Evolutionary conservation across 2,888 invertebrate species (phyloP).

Genomic region (Pachymerium ferrugineum): DNA sequence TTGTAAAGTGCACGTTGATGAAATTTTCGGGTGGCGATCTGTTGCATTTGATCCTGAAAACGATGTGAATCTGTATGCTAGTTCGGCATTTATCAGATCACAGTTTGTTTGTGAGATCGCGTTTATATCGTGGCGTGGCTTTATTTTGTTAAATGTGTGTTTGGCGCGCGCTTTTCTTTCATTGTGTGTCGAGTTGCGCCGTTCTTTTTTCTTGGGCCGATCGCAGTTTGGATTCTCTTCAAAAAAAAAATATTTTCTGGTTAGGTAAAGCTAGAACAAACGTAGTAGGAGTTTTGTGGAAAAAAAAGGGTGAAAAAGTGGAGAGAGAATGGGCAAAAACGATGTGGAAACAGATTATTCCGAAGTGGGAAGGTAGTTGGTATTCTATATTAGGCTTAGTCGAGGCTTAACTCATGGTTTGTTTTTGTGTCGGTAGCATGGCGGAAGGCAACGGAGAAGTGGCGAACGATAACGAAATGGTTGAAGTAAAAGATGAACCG

Average conservation of each 20-base stretch:
- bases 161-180: constrained; percentile 16
- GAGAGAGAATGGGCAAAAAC: constrained; percentile 30
- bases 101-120: background rate
- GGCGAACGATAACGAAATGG: constrained; percentile 41
- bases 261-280: background rate
- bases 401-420: constrained; percentile 16
- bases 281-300: constrained; percentile 1
- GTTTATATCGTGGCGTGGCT: background rate
- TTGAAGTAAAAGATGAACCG: constrained; percentile 51
- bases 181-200: constrained; percentile 17
- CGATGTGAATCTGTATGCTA: background rate
- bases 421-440: constrained; percentile 36
- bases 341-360: constrained; percentile 27
- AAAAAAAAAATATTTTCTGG: background rate
- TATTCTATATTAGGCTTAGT: background rate
- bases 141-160: background rate
- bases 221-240: background rate
- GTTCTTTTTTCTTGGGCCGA: background rate
- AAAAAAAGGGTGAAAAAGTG: background rate
- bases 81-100: background rate
- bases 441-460: constrained; percentile 40
- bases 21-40: constrained; percentile 5
- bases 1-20: background rate
- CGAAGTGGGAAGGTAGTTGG: constrained; percentile 30
- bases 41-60: background rate